Evolutionary conservation across 2,797 vertebrate species (phyloP).

Genomic region (Fringilla coelebs): DNA sequence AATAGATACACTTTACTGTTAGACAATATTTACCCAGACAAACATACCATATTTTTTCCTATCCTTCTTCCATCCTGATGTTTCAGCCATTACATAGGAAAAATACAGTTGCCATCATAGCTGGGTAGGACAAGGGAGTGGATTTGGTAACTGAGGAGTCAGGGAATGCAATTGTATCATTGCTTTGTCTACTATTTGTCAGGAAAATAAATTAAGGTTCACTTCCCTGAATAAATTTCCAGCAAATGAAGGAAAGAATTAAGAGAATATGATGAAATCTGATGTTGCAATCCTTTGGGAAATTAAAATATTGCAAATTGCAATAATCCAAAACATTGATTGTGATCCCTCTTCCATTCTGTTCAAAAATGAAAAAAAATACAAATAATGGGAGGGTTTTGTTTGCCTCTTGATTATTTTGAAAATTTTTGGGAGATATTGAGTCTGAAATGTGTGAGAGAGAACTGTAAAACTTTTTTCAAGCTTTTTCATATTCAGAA

Average conservation of each 20-base stretch:
- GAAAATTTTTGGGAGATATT: background rate
- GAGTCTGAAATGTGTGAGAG: background rate
- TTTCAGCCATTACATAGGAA: background rate
- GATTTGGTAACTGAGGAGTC: background rate
- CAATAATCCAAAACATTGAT: background rate
- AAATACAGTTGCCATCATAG: background rate
- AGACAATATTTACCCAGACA: background rate
- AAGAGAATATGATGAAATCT: background rate
- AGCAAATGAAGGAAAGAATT: slow-evolving; percentile 3
- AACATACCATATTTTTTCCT: background rate
- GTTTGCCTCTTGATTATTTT: background rate
- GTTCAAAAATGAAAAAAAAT: background rate
- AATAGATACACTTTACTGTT: background rate
- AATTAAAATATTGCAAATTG: background rate
- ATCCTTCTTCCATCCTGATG: background rate
- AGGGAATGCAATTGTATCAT: background rate
- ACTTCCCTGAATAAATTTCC: slow-evolving; percentile 1
- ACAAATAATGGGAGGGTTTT: background rate
- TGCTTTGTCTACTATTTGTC: background rate
- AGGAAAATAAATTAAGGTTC: slow-evolving; percentile 20
- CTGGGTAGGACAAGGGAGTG: background rate
- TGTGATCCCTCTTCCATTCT: background rate
- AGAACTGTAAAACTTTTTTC: background rate
- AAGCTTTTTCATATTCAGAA: background rate
- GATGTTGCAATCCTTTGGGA: background rate